Evolutionary conservation across 2,888 invertebrate genomes (phyloP).

Genomic region (Sarcophaga carnaria): DNA sequence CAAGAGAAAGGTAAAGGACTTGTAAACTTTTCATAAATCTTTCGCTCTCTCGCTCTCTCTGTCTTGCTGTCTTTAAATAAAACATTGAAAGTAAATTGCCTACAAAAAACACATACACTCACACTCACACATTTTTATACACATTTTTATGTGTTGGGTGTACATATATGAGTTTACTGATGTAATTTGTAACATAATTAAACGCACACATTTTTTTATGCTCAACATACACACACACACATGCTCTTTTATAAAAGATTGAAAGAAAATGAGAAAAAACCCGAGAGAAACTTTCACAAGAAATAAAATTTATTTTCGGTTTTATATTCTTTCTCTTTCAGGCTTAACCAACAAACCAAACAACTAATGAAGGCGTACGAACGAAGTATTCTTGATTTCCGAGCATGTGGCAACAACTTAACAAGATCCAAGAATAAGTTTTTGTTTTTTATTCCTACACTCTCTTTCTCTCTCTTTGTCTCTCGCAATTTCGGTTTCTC

Average conservation of each 20-base stretch:
- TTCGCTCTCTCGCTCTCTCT: background rate
- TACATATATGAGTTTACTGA: background rate
- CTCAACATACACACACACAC: background rate
- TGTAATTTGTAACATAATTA: constrained; percentile 15
- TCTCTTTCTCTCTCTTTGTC: no score
- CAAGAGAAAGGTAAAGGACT: background rate
- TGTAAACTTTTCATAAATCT: constrained; percentile 59
- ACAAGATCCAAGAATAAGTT: constrained; percentile 16
- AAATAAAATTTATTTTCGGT: background rate
- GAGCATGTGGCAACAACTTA: constrained; percentile 14
- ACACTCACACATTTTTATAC: no score
- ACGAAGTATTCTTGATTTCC: constrained; percentile 28
- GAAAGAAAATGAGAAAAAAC: no score
- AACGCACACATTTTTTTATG: background rate
- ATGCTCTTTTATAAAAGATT: background rate
- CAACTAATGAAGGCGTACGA: constrained; percentile 60
- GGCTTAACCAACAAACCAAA: background rate
- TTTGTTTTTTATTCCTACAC: background rate
- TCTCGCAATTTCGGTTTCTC: background rate
- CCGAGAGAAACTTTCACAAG: background rate
- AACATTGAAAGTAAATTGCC: constrained; percentile 54
- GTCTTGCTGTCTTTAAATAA: constrained; percentile 38
- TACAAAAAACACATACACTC: constrained; percentile 17
- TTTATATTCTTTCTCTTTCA: background rate
- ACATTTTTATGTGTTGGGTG: no score